phyloP scores from a whole-genome alignment of 2,797 vertebrate species.

The Sardinella longiceps region DNA sequence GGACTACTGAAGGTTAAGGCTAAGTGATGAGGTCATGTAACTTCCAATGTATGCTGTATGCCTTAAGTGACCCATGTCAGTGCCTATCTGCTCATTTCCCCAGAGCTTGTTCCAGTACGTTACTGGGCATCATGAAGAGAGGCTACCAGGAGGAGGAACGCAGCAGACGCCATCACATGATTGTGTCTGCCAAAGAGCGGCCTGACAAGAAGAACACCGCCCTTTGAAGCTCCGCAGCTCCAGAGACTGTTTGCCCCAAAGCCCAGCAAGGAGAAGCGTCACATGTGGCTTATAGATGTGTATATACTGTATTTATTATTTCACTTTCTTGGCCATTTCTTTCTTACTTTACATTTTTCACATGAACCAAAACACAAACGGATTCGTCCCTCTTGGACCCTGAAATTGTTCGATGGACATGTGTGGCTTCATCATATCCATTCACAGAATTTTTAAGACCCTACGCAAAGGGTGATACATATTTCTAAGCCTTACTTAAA shows the following conservation, averaged over 20 bases:
- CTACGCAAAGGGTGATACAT: background rate
- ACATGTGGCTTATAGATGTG: conserved; percentile 38
- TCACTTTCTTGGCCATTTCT: conserved; percentile 46
- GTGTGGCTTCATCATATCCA: background rate
- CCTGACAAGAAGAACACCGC: conserved; percentile 72
- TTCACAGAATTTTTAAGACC: background rate
- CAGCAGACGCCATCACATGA: conserved; percentile 50
- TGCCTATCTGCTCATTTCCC: background rate
- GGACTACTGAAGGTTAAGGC: background rate
- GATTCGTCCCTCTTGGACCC: background rate
- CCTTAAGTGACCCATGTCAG: no score
- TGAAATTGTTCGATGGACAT: background rate
- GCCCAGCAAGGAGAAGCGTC: conserved; percentile 42
- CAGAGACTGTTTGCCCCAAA: conserved; percentile 45
- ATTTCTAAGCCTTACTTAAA: background rate
- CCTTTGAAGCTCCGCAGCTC: conserved; percentile 57
- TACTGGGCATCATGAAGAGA: conserved; percentile 71
- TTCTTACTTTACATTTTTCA: conserved; percentile 35
- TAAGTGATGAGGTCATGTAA: background rate
- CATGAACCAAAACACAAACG: conserved; percentile 2
- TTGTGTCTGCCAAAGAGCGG: conserved; percentile 64
- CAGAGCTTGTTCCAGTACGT: conserved; percentile 77
- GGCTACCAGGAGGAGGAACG: conserved; percentile 73
- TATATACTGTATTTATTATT: conserved; percentile 61
- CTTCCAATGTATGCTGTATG: background rate